Evolutionary conservation across 2,113 vertebrate genomes (phyloP).

Genomic region (Trichechus manatus): DNA sequence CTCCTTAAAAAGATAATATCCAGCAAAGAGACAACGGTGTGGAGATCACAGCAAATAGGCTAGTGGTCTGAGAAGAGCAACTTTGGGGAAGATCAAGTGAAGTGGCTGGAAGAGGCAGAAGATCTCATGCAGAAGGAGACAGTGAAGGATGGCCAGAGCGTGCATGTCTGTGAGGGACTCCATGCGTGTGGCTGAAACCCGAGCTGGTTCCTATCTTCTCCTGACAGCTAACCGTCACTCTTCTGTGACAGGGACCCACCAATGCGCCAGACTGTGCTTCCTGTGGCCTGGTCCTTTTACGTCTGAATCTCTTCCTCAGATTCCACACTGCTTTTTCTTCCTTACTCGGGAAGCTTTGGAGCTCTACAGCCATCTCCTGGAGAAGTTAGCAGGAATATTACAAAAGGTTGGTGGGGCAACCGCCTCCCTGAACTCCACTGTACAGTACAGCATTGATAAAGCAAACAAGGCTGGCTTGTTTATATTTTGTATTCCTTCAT

Average conservation of each 20-base stretch:
- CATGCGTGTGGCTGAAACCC: accelerated
- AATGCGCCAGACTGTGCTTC: not conserved
- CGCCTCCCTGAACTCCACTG: not conserved
- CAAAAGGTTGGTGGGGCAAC: not conserved
- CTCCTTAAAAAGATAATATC: too few species aligned
- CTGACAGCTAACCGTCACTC: not conserved
- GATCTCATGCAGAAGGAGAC: not conserved
- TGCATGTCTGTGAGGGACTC: not conserved
- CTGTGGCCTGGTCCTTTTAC: not conserved
- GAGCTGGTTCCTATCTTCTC: not conserved
- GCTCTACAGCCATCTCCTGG: not conserved
- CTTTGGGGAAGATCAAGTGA: not conserved
- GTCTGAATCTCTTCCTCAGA: not conserved
- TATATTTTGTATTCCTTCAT: slow-evolving; percentile 58
- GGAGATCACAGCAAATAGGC: not conserved
- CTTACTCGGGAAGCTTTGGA: not conserved
- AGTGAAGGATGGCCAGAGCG: not conserved
- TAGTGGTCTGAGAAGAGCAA: not conserved
- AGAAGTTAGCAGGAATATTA: not conserved
- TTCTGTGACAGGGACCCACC: too few species aligned
- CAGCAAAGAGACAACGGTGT: not conserved
- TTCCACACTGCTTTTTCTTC: not conserved
- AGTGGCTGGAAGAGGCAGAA: not conserved
- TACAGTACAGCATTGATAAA: not conserved
- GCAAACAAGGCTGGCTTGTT: slow-evolving; percentile 57